These are phyloP conservation scores for Delia radicum DNA, from an alignment of 1,140 invertebrate species.

Conservation along the genomic window DNA sequence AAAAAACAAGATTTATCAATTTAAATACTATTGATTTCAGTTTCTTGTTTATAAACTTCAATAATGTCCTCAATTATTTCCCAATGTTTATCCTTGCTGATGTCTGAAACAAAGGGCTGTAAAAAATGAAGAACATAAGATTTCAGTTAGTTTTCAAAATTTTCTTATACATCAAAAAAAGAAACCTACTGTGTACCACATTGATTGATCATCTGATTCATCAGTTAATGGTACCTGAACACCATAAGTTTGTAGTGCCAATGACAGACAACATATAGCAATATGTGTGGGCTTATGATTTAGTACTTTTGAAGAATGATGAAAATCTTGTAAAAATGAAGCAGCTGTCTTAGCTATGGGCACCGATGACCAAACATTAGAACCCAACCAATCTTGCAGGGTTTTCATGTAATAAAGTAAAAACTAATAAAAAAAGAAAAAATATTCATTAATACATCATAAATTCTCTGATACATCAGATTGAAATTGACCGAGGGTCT, in stretches of 20 bases:
- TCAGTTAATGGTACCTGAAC: slow-evolving; percentile 76
- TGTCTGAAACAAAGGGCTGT: slow-evolving; percentile 75
- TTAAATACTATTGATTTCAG: slow-evolving; percentile 34
- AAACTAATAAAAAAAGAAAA: slow-evolving; percentile 59
- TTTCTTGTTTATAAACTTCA: slow-evolving; percentile 74
- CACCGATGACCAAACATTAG: slow-evolving; percentile 70
- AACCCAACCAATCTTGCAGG: slow-evolving; percentile 81
- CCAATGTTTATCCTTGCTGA: slow-evolving; percentile 78
- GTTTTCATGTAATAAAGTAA: slow-evolving; percentile 85
- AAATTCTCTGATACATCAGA: neutral
- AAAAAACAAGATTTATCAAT: neutral
- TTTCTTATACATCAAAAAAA: too few relatives aligned
- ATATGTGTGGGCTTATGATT: slow-evolving; percentile 81
- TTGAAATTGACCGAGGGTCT: too few relatives aligned
- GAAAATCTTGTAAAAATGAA: slow-evolving; percentile 86
- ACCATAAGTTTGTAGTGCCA: slow-evolving; percentile 81
- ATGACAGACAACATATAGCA: slow-evolving; percentile 80
- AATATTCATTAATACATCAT: slow-evolving; percentile 26
- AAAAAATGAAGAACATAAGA: neutral
- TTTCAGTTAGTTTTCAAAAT: neutral
- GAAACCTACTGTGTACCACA: slow-evolving; percentile 74
- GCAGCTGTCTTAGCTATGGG: slow-evolving; percentile 78
- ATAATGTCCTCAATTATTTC: slow-evolving; percentile 86
- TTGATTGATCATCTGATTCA: slow-evolving; percentile 70
- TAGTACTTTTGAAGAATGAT: slow-evolving; percentile 78